phyloP scores from a whole-genome alignment of 1,140 invertebrate genomes.

The Hydropsyche tenuis region DNA sequence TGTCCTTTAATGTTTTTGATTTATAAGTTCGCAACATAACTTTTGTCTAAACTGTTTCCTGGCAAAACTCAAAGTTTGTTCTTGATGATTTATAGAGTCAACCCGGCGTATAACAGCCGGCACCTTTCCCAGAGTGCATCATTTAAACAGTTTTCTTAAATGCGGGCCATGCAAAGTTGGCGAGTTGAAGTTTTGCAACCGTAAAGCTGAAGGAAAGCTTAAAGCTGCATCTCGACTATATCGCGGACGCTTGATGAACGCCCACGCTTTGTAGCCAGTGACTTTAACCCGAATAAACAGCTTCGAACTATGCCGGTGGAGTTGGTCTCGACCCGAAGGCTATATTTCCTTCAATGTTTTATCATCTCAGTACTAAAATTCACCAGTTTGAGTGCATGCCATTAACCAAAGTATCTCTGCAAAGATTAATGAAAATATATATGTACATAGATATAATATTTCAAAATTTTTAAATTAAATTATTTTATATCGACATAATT shows the following conservation, averaged over 20 bases:
- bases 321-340: not conserved
- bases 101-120: too few relatives aligned
- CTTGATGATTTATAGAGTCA: too few relatives aligned
- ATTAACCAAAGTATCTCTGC: too few relatives aligned
- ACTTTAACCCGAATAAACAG: slow-evolving; percentile 29
- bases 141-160: not conserved
- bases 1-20: too few relatives aligned
- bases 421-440: not conserved
- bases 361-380: not conserved
- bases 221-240: not conserved
- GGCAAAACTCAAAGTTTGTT: too few relatives aligned
- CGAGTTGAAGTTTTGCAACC: not conserved
- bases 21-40: too few relatives aligned
- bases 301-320: slow-evolving; percentile 1
- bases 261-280: not conserved
- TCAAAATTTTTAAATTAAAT: too few relatives aligned
- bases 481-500: too few relatives aligned
- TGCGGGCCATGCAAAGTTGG: not conserved
- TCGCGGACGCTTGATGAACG: slow-evolving; percentile 13
- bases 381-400: too few relatives aligned
- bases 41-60: too few relatives aligned
- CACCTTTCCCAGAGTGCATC: too few relatives aligned
- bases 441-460: not conserved
- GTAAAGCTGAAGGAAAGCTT: not conserved
- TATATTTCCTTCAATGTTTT: not conserved